A percentile compares a stretch with the other conserved stretches of the same genome.
Evolutionary conservation across 2,797 vertebrate species (phyloP).

Genomic region (Cheirogaleus major): DNA sequence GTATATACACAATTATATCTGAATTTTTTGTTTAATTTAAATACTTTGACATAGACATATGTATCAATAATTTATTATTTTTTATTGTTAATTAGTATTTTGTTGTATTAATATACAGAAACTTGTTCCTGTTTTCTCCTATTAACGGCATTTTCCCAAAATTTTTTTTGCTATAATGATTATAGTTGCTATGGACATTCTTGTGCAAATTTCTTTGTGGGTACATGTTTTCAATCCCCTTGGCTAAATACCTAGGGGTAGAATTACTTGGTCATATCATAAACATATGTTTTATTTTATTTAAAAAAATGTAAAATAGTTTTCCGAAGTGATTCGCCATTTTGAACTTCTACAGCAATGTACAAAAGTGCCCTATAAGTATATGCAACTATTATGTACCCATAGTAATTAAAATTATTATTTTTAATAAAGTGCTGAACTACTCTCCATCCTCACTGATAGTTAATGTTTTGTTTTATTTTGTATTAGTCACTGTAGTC

Average conservation of each 20-base stretch:
- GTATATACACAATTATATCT: neutral
- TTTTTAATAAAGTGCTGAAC: neutral
- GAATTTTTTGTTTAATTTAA: neutral
- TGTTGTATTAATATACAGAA: neutral
- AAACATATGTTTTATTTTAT: neutral
- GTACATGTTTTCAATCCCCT: neutral
- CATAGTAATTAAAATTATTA: neutral
- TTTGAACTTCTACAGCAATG: neutral
- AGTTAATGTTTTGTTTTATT: neutral
- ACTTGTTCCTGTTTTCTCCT: neutral
- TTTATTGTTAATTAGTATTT: neutral
- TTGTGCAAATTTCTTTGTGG: neutral
- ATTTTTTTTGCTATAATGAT: too few relatives aligned
- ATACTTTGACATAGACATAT: neutral
- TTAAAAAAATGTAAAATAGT: neutral
- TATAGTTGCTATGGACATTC: neutral
- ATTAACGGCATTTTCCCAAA: neutral
- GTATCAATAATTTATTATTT: neutral
- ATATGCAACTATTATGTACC: neutral
- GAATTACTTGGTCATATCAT: neutral
- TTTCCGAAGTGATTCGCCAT: neutral
- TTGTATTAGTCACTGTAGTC: neutral
- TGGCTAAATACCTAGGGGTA: neutral
- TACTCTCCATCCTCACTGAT: neutral
- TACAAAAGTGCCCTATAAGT: neutral